Conservation (phyloP, 2,113 vertebrate species). For the Channa maculata region DNA sequence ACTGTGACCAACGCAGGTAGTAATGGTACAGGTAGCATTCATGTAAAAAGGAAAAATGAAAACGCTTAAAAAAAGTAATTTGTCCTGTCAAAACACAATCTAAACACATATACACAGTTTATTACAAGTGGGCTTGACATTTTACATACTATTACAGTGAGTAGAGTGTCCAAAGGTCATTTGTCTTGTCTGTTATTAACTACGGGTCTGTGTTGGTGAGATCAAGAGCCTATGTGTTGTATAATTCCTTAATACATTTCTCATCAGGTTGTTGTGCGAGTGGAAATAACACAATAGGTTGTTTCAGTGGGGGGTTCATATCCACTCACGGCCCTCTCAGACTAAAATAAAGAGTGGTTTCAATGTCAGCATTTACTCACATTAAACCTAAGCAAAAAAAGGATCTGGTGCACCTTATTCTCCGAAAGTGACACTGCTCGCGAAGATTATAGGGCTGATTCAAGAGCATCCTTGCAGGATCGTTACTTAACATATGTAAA, state of each 20-base stretch:
- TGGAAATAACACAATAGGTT: constrained; percentile 1
- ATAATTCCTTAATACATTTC: constrained; percentile 33
- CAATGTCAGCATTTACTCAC: constrained; percentile 59
- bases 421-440: constrained; percentile 32
- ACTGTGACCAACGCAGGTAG: too few relatives aligned
- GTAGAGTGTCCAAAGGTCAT: constrained; percentile 69
- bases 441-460: constrained; percentile 7
- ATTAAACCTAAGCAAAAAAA: constrained; percentile 46
- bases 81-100: constrained; percentile 56
- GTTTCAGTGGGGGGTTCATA: not conserved
- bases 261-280: not conserved
- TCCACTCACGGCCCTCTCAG: constrained; percentile 6
- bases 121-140: constrained; percentile 63
- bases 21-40: not conserved
- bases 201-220: constrained; percentile 13
- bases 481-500: constrained; percentile 42
- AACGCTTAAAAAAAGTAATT: constrained; percentile 11
- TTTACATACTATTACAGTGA: constrained; percentile 62
- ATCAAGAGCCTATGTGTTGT: constrained; percentile 31
- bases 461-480: constrained; percentile 24
- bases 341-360: constrained; percentile 52
- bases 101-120: constrained; percentile 33
- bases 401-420: constrained; percentile 33
- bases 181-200: constrained; percentile 56
- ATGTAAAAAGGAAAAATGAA: constrained; percentile 16